Conservation (phyloP, 2,888 invertebrate species). For the Ferrisia virgata region DNA sequence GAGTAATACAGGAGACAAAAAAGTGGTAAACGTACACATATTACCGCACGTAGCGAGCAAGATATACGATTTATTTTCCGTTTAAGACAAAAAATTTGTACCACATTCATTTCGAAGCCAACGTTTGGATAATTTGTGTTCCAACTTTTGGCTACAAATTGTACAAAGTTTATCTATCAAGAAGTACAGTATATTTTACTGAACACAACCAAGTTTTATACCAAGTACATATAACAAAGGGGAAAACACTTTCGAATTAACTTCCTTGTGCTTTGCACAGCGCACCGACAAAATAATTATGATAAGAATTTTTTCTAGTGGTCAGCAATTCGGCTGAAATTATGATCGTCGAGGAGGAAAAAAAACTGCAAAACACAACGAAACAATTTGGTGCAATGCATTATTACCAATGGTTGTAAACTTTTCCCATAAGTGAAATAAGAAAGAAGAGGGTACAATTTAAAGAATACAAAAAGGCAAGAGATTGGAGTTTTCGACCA, state of each 20-base stretch:
- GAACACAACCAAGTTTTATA: not conserved
- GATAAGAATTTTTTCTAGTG: not conserved
- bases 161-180: conserved; percentile 11
- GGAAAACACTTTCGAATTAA: not conserved
- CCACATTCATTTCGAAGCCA: not conserved
- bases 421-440: not conserved
- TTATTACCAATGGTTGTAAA: not conserved
- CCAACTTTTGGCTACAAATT: conserved; percentile 24
- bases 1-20: no score
- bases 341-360: not conserved
- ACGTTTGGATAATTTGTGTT: conserved; percentile 3
- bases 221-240: not conserved
- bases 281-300: not conserved
- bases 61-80: not conserved
- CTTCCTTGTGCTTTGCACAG: not conserved
- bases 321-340: not conserved
- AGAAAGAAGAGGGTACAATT: no score
- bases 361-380: not conserved
- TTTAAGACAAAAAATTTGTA: not conserved
- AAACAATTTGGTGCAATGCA: not conserved
- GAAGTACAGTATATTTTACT: not conserved
- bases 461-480: no score
- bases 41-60: not conserved
- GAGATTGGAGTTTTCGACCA: no score
- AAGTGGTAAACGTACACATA: not conserved